Conservation (phyloP, 2,797 vertebrate genomes). For the Heteromormyrus szaboi region DNA sequence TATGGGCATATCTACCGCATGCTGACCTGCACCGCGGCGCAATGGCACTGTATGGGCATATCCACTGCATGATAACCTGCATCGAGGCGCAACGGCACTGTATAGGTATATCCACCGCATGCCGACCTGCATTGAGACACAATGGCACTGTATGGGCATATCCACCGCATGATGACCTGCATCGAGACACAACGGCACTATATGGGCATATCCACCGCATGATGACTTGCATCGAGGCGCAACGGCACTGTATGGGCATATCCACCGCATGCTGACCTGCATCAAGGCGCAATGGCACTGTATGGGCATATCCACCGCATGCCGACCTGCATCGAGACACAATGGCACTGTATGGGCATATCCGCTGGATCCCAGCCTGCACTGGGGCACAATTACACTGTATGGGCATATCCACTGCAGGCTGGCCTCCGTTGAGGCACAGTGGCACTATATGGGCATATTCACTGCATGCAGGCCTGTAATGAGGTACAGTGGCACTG, state of each 20-base stretch:
- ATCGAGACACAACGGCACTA: neutral
- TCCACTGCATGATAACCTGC: too few species aligned
- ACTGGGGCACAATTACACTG: neutral
- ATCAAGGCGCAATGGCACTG: neutral
- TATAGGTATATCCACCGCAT: neutral
- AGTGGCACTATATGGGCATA: neutral
- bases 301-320: neutral
- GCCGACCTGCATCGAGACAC: too few species aligned
- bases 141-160: too few species aligned
- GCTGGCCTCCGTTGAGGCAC: too few species aligned
- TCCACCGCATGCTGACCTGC: neutral
- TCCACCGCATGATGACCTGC: too few species aligned
- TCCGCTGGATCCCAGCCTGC: too few species aligned
- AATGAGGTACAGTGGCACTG: neutral
- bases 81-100: too few species aligned
- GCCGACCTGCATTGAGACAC: neutral
- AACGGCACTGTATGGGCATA: neutral
- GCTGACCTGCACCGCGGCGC: too few species aligned
- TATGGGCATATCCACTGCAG: neutral
- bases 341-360: neutral
- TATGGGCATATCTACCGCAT: neutral
- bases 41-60: neutral
- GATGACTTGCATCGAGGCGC: rapidly evolving
- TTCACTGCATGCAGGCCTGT: neutral
- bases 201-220: neutral